Percentiles rank a stretch among this genome's conserved stretches.
Evolutionary conservation across 2,113 vertebrate genomes (phyloP).

Genomic region (Scomber japonicus): DNA sequence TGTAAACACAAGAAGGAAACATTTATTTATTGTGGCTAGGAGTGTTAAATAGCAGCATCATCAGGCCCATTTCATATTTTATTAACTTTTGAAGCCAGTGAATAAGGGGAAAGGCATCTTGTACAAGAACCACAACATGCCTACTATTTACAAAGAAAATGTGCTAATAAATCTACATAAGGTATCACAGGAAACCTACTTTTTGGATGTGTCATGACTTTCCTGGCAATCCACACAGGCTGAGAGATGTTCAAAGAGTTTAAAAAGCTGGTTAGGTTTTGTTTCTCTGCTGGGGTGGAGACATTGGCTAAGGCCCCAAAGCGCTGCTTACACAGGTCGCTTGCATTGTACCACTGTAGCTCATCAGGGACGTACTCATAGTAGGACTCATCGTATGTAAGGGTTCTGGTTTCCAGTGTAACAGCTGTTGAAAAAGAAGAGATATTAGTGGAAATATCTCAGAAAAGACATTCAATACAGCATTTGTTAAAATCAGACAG

Average conservation of each 20-base stretch:
- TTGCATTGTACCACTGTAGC: conserved; percentile 71
- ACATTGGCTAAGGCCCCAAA: conserved; percentile 75
- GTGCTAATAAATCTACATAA: conserved; percentile 26
- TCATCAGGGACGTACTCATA: conserved; percentile 75
- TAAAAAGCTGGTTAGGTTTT: conserved; percentile 73
- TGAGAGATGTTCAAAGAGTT: conserved; percentile 80
- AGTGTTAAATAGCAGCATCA: neutral
- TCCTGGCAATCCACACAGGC: conserved; percentile 81
- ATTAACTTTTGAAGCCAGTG: conserved; percentile 20
- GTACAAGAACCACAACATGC: conserved; percentile 27
- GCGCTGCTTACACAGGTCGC: conserved; percentile 69
- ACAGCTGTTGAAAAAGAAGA: conserved; percentile 49
- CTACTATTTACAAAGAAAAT: conserved; percentile 14
- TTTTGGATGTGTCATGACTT: conserved; percentile 41
- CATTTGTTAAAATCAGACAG: neutral
- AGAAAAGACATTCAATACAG: neutral
- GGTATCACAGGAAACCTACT: conserved; percentile 67
- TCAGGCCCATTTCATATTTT: conserved; percentile 32
- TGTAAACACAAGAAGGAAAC: conserved; percentile 54
- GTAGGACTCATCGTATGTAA: conserved; percentile 65
- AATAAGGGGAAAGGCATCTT: conserved; percentile 7
- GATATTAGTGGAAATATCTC: neutral
- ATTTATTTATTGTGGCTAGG: conserved; percentile 36
- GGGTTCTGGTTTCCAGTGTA: conserved; percentile 54
- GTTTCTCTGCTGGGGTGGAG: conserved; percentile 60